phyloP scores from a whole-genome alignment of 1,140 invertebrate species.

The Drosophila albomicans region DNA sequence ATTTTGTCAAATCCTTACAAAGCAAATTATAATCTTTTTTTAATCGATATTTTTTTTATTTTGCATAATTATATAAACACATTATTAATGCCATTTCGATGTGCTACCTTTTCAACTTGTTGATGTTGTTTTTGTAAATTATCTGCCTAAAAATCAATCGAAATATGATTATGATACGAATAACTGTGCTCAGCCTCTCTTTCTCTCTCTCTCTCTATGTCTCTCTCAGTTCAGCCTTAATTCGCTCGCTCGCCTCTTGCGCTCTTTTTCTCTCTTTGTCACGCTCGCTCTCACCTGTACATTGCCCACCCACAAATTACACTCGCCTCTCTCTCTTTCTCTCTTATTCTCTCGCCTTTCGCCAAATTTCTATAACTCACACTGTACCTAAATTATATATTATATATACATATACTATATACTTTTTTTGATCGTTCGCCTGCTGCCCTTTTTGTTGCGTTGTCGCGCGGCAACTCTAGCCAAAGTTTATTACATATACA shows the following conservation, averaged over 20 bases:
- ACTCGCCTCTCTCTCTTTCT: conserved; percentile 7
- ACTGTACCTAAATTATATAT: conserved; percentile 1
- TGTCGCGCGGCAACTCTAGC: conserved; percentile 9
- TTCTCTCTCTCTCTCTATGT: background rate
- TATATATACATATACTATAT: too few relatives aligned
- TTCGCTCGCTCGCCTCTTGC: conserved; percentile 7
- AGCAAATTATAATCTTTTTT: conserved; percentile 14
- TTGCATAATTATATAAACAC: conserved; percentile 36
- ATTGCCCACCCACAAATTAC: conserved; percentile 8
- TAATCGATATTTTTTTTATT: conserved; percentile 38
- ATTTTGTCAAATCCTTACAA: conserved; percentile 22
- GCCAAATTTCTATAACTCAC: conserved; percentile 7
- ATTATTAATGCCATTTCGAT: conserved; percentile 46
- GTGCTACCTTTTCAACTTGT: conserved; percentile 59
- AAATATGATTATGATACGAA: conserved; percentile 8
- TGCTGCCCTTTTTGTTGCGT: conserved; percentile 16
- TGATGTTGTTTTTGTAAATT: conserved; percentile 83
- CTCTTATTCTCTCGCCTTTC: conserved; percentile 1
- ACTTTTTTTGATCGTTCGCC: conserved; percentile 19
- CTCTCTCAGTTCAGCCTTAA: background rate
- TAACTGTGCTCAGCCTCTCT: conserved; percentile 16
- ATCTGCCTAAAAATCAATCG: conserved; percentile 70
- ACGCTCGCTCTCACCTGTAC: conserved; percentile 18
- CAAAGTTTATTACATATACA: conserved; percentile 1
- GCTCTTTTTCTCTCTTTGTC: conserved; percentile 11